Evolutionary conservation across 2,888 invertebrate species (phyloP).

Genomic region (Aporophyla lueneburgensis): DNA sequence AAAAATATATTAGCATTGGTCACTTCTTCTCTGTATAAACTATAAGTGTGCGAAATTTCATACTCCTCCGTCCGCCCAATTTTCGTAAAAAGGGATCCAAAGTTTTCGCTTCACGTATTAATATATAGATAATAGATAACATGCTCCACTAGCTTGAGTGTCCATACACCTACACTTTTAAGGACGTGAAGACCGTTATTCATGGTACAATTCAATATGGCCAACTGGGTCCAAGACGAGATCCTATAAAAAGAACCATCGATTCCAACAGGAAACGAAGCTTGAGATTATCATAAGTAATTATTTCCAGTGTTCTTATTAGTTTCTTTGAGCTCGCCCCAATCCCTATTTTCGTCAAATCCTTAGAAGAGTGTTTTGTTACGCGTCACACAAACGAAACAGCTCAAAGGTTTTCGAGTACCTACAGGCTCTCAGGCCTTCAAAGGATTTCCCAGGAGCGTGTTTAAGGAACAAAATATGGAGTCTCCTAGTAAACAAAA

Average conservation of each 20-base stretch:
- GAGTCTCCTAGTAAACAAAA: conserved; percentile 73
- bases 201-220: not conserved
- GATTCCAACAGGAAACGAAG: not conserved
- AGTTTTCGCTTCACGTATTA: no score
- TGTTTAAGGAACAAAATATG: conserved; percentile 69
- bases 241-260: not conserved
- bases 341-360: conserved; percentile 50
- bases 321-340: conserved; percentile 9
- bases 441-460: conserved; percentile 71
- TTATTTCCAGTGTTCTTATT: conserved; percentile 22
- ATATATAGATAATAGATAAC: no score
- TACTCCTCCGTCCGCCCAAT: no score
- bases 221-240: not conserved
- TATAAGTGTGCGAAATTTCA: no score
- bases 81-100: no score
- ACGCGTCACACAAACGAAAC: conserved; percentile 64
- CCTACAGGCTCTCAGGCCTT: conserved; percentile 63
- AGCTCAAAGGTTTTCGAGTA: conserved; percentile 65
- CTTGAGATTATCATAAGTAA: conserved; percentile 2
- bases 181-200: not conserved
- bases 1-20: no score
- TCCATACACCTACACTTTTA: not conserved
- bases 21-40: no score
- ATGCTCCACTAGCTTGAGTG: not conserved
- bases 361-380: conserved; percentile 62